Evolutionary conservation across 2,797 vertebrate species (phyloP).

Genomic region (Catostomus latipinnis): DNA sequence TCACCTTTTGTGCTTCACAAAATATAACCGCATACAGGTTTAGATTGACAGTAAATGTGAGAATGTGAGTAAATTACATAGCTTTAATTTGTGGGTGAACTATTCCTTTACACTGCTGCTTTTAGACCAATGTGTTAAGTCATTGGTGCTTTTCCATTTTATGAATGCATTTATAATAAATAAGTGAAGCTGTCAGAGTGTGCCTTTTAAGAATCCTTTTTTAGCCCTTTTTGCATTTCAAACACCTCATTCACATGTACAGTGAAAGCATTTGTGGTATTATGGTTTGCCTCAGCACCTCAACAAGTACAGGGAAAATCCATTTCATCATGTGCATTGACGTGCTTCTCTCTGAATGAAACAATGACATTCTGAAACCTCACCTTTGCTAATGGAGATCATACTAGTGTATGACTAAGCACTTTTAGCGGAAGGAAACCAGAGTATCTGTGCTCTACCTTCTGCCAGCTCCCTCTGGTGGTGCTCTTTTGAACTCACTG

Average conservation of each 20-base stretch:
- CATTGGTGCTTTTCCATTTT: background rate
- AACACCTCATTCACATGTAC: conserved; percentile 4
- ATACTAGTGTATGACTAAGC: conserved; percentile 29
- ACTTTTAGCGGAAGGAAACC: conserved; percentile 15
- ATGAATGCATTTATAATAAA: conserved; percentile 26
- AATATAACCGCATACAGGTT: background rate
- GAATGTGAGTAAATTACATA: background rate
- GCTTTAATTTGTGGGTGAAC: background rate
- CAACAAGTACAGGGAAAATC: conserved; percentile 38
- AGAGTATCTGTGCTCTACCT: conserved; percentile 1
- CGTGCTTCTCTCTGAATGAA: conserved; percentile 5
- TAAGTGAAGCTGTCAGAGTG: background rate
- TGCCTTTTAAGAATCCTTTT: conserved; percentile 5
- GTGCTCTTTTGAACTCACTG: conserved; percentile 13
- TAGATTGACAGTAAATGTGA: background rate
- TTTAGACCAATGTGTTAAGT: conserved; percentile 11
- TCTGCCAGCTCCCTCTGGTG: conserved; percentile 61
- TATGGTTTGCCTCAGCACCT: conserved; percentile 15
- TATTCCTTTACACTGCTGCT: background rate
- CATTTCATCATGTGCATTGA: conserved; percentile 28
- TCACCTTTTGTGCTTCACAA: background rate
- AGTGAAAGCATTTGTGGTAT: background rate
- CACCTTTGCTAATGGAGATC: conserved; percentile 53
- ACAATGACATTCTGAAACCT: conserved; percentile 31
- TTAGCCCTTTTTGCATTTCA: conserved; percentile 7